Evolutionary conservation across 1,140 invertebrate genomes (phyloP).

Genomic region (Myzus persicae): DNA sequence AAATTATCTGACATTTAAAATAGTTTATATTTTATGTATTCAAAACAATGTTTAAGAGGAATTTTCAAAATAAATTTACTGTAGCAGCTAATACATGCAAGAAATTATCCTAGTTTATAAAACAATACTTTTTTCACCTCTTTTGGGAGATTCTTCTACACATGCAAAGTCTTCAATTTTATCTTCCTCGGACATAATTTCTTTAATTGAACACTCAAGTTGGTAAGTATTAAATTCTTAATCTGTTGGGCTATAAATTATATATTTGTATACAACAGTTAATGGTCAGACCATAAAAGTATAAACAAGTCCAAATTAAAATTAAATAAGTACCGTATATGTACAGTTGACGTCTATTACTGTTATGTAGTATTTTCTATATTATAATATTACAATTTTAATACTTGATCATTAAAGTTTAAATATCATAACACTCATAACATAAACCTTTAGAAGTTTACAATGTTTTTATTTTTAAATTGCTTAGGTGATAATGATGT

Average conservation of each 20-base stretch:
- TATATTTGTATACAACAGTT: background rate
- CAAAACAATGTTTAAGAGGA: background rate
- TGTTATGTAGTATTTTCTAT: too few relatives aligned
- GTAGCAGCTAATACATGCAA: background rate
- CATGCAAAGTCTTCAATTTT: conserved; percentile 45
- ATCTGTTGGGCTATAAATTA: background rate
- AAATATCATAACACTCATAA: too few relatives aligned
- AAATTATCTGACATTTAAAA: background rate
- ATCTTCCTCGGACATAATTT: conserved; percentile 59
- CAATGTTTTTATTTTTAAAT: too few relatives aligned
- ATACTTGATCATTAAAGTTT: too few relatives aligned
- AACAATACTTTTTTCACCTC: conserved; percentile 59
- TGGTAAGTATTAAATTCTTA: background rate
- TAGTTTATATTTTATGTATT: background rate
- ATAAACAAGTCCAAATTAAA: background rate
- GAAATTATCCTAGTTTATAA: background rate
- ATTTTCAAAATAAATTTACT: background rate
- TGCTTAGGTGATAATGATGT: too few relatives aligned
- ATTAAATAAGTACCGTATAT: background rate
- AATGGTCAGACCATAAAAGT: background rate
- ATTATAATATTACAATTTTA: too few relatives aligned
- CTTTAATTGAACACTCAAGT: background rate
- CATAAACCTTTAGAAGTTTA: too few relatives aligned
- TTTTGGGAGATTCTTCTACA: conserved; percentile 62
- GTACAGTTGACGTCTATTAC: too few relatives aligned